phyloP scores from a whole-genome alignment of 2,797 vertebrate genomes.

The Phrynocephalus forsythii region DNA sequence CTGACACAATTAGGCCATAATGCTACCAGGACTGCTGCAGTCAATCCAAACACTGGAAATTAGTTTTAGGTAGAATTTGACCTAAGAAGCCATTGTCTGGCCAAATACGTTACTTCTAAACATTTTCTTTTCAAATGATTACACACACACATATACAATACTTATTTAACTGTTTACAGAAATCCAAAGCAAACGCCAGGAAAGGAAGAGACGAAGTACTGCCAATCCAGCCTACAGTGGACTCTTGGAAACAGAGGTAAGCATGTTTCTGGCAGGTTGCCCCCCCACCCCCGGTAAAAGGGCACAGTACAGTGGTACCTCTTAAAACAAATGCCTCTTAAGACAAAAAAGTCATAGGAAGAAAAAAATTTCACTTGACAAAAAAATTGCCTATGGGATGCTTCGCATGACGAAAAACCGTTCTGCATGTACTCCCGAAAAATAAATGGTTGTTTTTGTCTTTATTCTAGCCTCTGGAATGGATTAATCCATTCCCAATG shows the following conservation, averaged over 20 bases:
- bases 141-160: conserved; percentile 16
- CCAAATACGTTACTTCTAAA: conserved; percentile 51
- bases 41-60: conserved; percentile 54
- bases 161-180: conserved; percentile 80
- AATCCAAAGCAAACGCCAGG: conserved; percentile 95
- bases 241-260: conserved; percentile 94
- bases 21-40: conserved; percentile 43
- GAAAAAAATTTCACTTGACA: too few species aligned
- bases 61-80: conserved; percentile 39
- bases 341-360: too few species aligned
- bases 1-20: conserved; percentile 36
- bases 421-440: too few species aligned
- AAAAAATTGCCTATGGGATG: too few species aligned
- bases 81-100: conserved; percentile 30
- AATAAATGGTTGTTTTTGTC: too few species aligned
- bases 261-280: conserved; percentile 21
- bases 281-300: background rate
- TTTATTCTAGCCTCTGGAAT: too few species aligned
- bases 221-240: conserved; percentile 97
- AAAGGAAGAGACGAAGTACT: conserved; percentile 95
- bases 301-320: background rate
- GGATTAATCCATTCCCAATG: too few species aligned
- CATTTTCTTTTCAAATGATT: conserved; percentile 52
- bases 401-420: too few species aligned
- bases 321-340: too few species aligned